Evolutionary conservation across 1,140 invertebrate species (phyloP), one percentile per base, ranked within the genome.

Genomic region (Rhagoletis zephyria): DNA sequence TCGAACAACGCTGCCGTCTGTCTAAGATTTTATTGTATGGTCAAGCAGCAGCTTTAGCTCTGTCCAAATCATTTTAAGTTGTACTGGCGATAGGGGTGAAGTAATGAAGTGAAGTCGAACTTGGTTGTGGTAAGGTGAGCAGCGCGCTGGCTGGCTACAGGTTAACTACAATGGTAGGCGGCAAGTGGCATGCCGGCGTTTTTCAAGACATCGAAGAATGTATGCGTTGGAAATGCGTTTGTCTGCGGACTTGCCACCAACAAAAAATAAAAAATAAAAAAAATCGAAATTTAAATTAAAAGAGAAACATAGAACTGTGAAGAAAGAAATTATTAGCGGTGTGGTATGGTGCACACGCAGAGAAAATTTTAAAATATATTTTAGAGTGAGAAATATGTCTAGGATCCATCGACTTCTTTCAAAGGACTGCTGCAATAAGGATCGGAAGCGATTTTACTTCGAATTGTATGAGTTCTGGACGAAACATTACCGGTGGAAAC

Each of bases 261-360:
- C n/a, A n/a, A 77, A 42, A 51, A 81, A 45, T 59, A 81, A n/a
- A 81, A 81, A 19, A 16, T 48, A 56, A 59, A 81, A 30, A 30
- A 30, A 0, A 81, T 56, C 19, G 74, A 81, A 81, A 81, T 81
- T 81, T 81, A 81, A 81, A 81, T 81, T 81, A 59, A 59, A 51
- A 81, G 74, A 30, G 74, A 19, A 81, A 77, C 19, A 56, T 19
- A 40, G 0, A 67, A 67, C n/a, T 81, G 16, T 56, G 74, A 81
- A 81, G 48, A 81, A 81, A 81, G 74, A 81, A 81, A 56, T 81
- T 81, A 81, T 81, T 81, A 56, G 42, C 48, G 14, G 16, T 56
- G 48, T 19, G 74, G 45, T 0, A 56, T 81, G 51, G 16, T n/a
- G 16, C 56, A 81, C 74, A 81, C 74, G 48, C 48, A 81, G 74